These are phyloP conservation scores for Limnothrissa miodon DNA, from an alignment of 2,113 vertebrate species.

Conservation along the genomic window DNA sequence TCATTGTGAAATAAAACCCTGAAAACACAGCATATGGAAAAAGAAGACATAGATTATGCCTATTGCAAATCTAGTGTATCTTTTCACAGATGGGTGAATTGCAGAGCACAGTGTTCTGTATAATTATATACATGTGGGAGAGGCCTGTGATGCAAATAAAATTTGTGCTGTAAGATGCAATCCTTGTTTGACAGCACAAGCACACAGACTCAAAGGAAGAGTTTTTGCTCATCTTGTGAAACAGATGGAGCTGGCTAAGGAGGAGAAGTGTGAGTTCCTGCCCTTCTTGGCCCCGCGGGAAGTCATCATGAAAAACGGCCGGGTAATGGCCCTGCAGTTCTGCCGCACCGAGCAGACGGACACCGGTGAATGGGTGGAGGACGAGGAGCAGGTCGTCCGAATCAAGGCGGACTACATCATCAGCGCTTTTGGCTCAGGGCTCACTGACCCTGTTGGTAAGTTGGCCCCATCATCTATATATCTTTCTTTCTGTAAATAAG, in stretches of 20 bases:
- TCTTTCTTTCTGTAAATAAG: not conserved
- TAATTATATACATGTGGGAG: no score
- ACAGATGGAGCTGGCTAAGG: conserved; percentile 88
- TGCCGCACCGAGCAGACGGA: conserved; percentile 83
- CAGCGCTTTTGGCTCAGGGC: conserved; percentile 87
- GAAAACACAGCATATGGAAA: no score
- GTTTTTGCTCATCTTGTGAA: not conserved
- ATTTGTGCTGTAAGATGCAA: not conserved
- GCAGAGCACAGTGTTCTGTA: no score
- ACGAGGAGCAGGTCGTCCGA: conserved; percentile 80
- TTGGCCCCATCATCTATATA: not conserved
- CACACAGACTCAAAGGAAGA: not conserved
- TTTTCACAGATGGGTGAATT: no score
- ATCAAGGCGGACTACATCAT: conserved; percentile 88
- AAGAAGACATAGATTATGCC: no score
- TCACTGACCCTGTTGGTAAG: conserved; percentile 77
- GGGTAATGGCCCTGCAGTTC: conserved; percentile 80
- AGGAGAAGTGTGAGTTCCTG: conserved; percentile 91
- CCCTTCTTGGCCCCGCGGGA: conserved; percentile 86
- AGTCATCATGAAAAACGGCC: conserved; percentile 79
- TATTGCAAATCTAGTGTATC: no score
- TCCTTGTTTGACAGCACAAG: not conserved
- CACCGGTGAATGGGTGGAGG: conserved; percentile 81
- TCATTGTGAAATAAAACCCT: not conserved
- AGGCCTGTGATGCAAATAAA: not conserved